Base-by-base conservation (phyloP, 2,113 vertebrate species). In the Eidolon helvum region DNA sequence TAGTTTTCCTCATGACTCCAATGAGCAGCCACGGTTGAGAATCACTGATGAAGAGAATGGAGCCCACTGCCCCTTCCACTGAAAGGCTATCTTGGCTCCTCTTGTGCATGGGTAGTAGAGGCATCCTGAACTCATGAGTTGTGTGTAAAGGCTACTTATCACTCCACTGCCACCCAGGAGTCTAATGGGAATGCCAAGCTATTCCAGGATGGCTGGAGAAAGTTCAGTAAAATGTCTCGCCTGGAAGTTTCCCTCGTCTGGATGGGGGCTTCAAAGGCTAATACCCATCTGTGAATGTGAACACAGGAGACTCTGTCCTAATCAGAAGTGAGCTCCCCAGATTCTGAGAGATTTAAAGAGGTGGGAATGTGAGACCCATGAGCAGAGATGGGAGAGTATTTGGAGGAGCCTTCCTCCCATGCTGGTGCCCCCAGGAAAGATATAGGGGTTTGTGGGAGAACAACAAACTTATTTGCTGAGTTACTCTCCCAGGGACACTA, bases 121-220 rank as follows among this genome's bases (percentile, higher is more conserved):
- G 61, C 35, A 55, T 86, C 43, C 40, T 57, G 61, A 88, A 66
- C 10, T 11, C 1, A 1, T 16, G 22, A 95, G 45, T 65, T 87
- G 43, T 4, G 11, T 59, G 53, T 57, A 71, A 65, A 90, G 30
- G 6, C 38, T 93, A 53, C 65, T 22, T 69, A 38, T 55, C 11
- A 16, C 21, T 48, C 1, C 11, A 22, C 16, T 4, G 21, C 28
- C 24, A 55, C 74, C 7, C 24, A 12, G 28, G 38, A 69, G 48
- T 63, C 10, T 40, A 87, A n/a, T 28, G 45, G 43, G 55, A 88
- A 63, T 15, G 22, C 16, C 72, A 35, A n/a, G 59, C 74, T 87
- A 24, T 68, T 79, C 53, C 78, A 90, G 85, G 82, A 88, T 59
- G 26, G 30, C 33, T 80, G 12, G 38, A 93, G 77, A 93, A 92